These are phyloP conservation scores for Pangasianodon gigas DNA, from an alignment of 2,113 vertebrate genomes.

Conservation along the genomic window DNA sequence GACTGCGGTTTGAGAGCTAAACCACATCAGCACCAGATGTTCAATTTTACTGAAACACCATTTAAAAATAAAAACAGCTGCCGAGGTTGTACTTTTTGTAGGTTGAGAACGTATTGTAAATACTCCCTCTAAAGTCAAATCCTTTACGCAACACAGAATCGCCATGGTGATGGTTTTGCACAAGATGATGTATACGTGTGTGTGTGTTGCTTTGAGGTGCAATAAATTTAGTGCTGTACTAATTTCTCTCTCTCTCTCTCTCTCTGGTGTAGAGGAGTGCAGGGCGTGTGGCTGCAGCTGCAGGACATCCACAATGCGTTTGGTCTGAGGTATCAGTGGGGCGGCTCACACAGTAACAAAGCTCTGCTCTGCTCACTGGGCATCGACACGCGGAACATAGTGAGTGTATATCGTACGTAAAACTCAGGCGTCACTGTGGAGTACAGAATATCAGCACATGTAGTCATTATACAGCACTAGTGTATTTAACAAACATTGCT, in stretches of 20 bases:
- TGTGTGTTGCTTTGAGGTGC: background rate
- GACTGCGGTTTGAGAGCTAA: background rate
- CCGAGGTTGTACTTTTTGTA: background rate
- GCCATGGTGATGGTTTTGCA: background rate
- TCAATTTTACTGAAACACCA: background rate
- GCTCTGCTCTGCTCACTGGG: conserved; percentile 91
- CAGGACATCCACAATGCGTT: conserved; percentile 90
- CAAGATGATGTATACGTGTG: background rate
- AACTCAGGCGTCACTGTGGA: background rate
- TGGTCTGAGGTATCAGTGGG: conserved; percentile 93
- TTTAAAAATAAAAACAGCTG: background rate
- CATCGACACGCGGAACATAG: conserved; percentile 97
- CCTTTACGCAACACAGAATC: background rate
- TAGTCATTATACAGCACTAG: background rate
- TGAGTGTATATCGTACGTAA: conserved; percentile 70
- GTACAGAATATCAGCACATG: background rate
- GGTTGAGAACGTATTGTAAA: background rate
- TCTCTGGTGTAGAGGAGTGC: conserved; percentile 70
- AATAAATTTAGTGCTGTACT: background rate
- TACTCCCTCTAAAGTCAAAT: background rate
- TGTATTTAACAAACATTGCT: background rate
- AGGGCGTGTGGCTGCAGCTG: conserved; percentile 84
- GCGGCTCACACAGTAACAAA: conserved; percentile 97
- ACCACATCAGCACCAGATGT: background rate
- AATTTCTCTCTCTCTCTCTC: background rate